Percentiles rank a stretch among this genome's conserved stretches.
Evolutionary conservation across 2,113 vertebrate species (phyloP).

Genomic region (Triplophysa siluroides): DNA sequence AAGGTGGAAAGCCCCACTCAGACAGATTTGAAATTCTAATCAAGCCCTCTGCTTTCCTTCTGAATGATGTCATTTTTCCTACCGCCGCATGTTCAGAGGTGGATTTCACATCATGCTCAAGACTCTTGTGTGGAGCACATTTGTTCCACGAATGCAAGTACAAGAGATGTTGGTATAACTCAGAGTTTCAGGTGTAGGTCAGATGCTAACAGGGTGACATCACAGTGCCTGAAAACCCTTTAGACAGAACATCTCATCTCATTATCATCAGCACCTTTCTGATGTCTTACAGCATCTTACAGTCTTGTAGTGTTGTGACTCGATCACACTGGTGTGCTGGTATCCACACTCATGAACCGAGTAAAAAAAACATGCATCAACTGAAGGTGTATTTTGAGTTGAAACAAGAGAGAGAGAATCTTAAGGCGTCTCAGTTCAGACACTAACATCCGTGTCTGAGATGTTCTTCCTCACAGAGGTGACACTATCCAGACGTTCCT

Average conservation of each 20-base stretch:
- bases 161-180: slow-evolving; percentile 70
- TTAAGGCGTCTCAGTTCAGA: slow-evolving; percentile 41
- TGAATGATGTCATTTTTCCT: slow-evolving; percentile 81
- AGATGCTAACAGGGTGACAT: slow-evolving; percentile 26
- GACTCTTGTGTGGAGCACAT: slow-evolving; percentile 72
- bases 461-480: slow-evolving; percentile 41
- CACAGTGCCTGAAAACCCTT: background rate
- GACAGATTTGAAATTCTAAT: slow-evolving; percentile 83
- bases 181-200: slow-evolving; percentile 57
- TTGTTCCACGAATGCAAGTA: slow-evolving; percentile 77
- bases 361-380: no score
- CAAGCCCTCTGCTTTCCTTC: slow-evolving; percentile 79
- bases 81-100: slow-evolving; percentile 75
- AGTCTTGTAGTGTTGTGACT: no score
- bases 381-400: no score
- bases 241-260: background rate
- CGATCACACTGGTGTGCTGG: no score
- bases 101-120: slow-evolving; percentile 80
- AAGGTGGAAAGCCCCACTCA: slow-evolving; percentile 77
- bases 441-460: slow-evolving; percentile 40
- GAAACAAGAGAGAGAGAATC: background rate
- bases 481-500: slow-evolving; percentile 51
- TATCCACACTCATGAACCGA: no score
- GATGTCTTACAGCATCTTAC: no score
- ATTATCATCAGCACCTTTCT: no score